These are phyloP conservation scores for Dromius quadrimaculatus DNA, from an alignment of 2,888 invertebrate genomes.

Conservation along the genomic window DNA sequence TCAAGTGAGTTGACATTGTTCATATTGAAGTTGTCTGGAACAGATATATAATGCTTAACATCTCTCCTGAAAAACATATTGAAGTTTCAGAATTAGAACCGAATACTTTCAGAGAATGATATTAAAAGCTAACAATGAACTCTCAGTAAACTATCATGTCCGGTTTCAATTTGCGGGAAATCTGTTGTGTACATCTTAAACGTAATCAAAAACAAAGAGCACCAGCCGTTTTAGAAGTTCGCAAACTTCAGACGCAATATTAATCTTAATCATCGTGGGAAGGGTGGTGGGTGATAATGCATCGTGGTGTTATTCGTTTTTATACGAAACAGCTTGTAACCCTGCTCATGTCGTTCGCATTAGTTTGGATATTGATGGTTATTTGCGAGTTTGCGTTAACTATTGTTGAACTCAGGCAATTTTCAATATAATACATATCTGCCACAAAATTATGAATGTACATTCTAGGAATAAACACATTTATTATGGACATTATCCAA, in stretches of 20 bases:
- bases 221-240: slow-evolving; percentile 2
- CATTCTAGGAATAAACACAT: too few species aligned
- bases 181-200: slow-evolving; percentile 24
- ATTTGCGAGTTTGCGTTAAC: too few species aligned
- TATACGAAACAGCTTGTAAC: slow-evolving; percentile 3
- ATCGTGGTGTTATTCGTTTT: slow-evolving; percentile 13
- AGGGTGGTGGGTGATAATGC: slow-evolving; percentile 18
- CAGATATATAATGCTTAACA: too few species aligned
- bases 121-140: slow-evolving; percentile 25
- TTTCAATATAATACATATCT: too few species aligned
- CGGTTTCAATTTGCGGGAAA: slow-evolving; percentile 27
- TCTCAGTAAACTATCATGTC: slow-evolving; percentile 22
- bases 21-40: too few species aligned
- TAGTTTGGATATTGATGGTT: slow-evolving; percentile 29
- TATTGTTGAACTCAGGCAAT: too few species aligned
- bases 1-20: too few species aligned
- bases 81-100: slow-evolving; percentile 16
- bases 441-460: too few species aligned
- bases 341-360: not conserved
- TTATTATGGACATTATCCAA: too few species aligned
- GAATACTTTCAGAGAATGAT: slow-evolving; percentile 15
- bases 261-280: slow-evolving; percentile 30
- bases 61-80: slow-evolving; percentile 33
- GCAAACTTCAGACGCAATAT: slow-evolving; percentile 26
- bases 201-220: slow-evolving; percentile 13